phyloP scores from a whole-genome alignment of 2,113 vertebrate species.

The Collichthys lucidus region DNA sequence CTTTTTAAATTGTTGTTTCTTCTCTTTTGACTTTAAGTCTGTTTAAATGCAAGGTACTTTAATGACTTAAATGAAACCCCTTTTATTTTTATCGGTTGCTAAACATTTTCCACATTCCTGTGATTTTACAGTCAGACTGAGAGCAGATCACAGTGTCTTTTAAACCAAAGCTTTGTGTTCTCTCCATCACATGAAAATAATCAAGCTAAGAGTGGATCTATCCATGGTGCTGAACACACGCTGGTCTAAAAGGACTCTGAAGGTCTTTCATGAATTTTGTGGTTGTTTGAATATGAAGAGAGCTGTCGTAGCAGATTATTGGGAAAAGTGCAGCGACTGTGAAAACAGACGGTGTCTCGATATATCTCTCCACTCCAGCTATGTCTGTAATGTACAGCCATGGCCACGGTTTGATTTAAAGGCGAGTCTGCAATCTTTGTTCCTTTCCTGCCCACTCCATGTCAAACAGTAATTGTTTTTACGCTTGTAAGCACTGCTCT shows the following conservation, averaged over 20 bases:
- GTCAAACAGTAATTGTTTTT: slow-evolving; percentile 48
- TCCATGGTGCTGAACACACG: slow-evolving; percentile 21
- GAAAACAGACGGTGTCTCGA: slow-evolving; percentile 26
- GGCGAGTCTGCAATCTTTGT: slow-evolving; percentile 15
- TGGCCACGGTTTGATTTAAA: slow-evolving; percentile 34
- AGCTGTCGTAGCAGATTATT: slow-evolving; percentile 62
- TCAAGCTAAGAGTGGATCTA: slow-evolving; percentile 34
- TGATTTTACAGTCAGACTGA: slow-evolving; percentile 29
- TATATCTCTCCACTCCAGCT: slow-evolving; percentile 60
- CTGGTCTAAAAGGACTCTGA: slow-evolving; percentile 44
- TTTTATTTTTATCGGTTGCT: slow-evolving; percentile 6
- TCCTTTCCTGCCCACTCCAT: slow-evolving; percentile 11
- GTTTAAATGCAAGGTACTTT: slow-evolving; percentile 14
- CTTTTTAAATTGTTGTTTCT: slow-evolving; percentile 26
- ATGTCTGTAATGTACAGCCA: slow-evolving; percentile 40
- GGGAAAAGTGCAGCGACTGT: slow-evolving; percentile 54
- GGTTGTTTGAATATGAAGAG: slow-evolving; percentile 55
- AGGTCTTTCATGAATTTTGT: slow-evolving; percentile 43
- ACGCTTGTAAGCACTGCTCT: slow-evolving; percentile 24
- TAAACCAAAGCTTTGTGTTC: slow-evolving; percentile 45
- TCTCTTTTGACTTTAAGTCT: slow-evolving; percentile 21
- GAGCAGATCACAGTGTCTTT: slow-evolving; percentile 52
- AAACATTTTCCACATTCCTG: slow-evolving; percentile 26
- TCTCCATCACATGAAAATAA: slow-evolving; percentile 35
- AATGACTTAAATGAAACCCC: slow-evolving; percentile 40